A percentile compares a stretch with the other conserved stretches of the same genome.
phyloP scores from a whole-genome alignment of 2,888 invertebrate species.

The Cetonia aurata region DNA sequence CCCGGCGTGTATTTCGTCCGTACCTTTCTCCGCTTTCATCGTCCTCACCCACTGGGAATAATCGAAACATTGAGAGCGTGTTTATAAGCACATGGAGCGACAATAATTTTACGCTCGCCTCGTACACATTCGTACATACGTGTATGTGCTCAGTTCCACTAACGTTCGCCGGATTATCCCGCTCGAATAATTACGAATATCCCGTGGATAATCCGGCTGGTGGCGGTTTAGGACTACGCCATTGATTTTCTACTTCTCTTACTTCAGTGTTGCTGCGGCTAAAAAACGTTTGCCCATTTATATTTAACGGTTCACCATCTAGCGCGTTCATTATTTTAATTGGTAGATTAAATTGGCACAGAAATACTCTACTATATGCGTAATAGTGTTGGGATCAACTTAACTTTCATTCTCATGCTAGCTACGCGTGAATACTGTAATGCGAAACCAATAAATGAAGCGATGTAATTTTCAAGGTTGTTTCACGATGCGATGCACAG shows the following conservation, averaged over 20 bases:
- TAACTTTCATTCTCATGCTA: too few relatives aligned
- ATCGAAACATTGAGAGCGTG: conserved; percentile 21
- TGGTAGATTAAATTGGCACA: too few relatives aligned
- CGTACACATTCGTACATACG: not conserved
- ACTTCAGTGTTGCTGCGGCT: not conserved
- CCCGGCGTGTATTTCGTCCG: not conserved
- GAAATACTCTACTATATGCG: too few relatives aligned
- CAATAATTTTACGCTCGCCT: conserved; percentile 20
- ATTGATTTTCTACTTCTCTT: not conserved
- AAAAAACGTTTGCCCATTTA: not conserved
- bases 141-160: not conserved
- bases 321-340: too few relatives aligned
- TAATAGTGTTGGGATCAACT: too few relatives aligned
- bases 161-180: conserved; percentile 25
- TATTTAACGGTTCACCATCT: too few relatives aligned
- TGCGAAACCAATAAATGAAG: too few relatives aligned
- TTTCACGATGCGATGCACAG: too few relatives aligned
- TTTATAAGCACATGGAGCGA: conserved; percentile 16
- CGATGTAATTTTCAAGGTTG: too few relatives aligned
- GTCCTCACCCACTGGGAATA: conserved; percentile 14
- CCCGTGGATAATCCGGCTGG: conserved; percentile 17
- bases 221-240: not conserved
- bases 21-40: not conserved
- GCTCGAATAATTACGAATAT: conserved; percentile 28
- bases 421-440: too few relatives aligned